Base-by-base conservation (phyloP, 2,888 invertebrate species). In the Spilarctia lutea region DNA sequence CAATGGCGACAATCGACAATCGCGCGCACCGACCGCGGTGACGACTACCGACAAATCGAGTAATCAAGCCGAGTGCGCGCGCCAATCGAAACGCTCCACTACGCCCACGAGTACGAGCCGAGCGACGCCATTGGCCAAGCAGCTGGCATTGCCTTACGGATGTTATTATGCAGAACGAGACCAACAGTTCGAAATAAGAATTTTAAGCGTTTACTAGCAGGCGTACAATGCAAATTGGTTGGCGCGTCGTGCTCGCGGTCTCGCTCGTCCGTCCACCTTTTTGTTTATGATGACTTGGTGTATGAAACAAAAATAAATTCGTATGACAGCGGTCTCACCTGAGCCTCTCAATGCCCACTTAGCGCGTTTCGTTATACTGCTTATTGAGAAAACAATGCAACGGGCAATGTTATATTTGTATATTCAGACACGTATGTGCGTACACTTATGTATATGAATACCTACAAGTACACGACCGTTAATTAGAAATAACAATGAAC, bases 1-100 rank as follows among this genome's bases (percentile, higher is more conserved):
- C 94, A 95, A 96, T 95, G 94, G 95, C 94, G 93, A 95, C 95
- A 96, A 96, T 94, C 94, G 93, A 94, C 93, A 94, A 95, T 94
- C 94, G 93, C 91, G 91, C 93, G 91, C 91, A 92, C 91, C 93
- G 94, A 93, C 94, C 92, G 94, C 94, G 93, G 94, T 91, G 92
- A 90, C 91, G 91, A 90, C 92, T 91, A 89, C 92, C 91, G 90
- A 93, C 95, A 94, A 96, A 96, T 95, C 94, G 93, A 93, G 93
- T 93, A 93, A 94, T 93, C 93, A 94, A 92, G 92, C 91, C 89
- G 89, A 88, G 85, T 88, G 86, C 81, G 83, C 88, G 91, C 81
- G 84, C 96, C 96, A 96, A 96, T 96, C 86, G 82, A 83, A 77
- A 82, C 81, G 83, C 91, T 82, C 83, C 91, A 91, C 89, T 91